Evolutionary conservation across 2,113 vertebrate species (phyloP), one percentile per base, ranked within the genome.

Genomic region (Orientallactaga bullata): DNA sequence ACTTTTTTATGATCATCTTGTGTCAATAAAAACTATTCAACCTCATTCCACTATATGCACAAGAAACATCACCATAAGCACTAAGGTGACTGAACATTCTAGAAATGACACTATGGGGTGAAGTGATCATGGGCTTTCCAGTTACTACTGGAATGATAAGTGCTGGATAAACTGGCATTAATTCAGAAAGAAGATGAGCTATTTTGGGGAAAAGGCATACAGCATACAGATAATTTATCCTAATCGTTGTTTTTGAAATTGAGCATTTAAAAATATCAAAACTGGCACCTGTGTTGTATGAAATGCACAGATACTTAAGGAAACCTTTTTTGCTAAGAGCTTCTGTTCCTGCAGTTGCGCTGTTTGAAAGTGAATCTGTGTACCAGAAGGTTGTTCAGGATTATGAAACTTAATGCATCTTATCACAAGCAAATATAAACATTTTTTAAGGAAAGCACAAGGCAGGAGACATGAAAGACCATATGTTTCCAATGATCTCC

Each of bases 391-490:
- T 95, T 97, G 72, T 24, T 92, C 93, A 93, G 96, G 92, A 97
- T 97, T 97, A 94, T 95, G 95, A 97, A 98, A 92, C 95, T 96
- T 96, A 97, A 95, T 89, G 94, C 94, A 96, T 97, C 97, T 97
- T 96, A 97, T 95, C 96, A 96, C 94, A 97, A 97, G 96, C 95
- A 98, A 97, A 97, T 96, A 97, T 97, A 95, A 98, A 97, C 98
- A 96, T 97, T 96, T 96, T 95, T 97, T 93, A 82, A 97, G 95
- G 96, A 98, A 98, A 97, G 96, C 93, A 91, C 68, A 97, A 96
- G 96, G 96, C 92, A 96, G 93, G 94, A 97, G 93, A 97, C 97
- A 95, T 42, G 77, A 97, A 96, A 96, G 97, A 90, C 96, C 98
- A 97, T 97, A 97, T 97, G 98, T 90, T 97, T 98, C 97, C 96